Base-by-base conservation (phyloP, 2,888 invertebrate species). In the Drosophila prostipennis region DNA sequence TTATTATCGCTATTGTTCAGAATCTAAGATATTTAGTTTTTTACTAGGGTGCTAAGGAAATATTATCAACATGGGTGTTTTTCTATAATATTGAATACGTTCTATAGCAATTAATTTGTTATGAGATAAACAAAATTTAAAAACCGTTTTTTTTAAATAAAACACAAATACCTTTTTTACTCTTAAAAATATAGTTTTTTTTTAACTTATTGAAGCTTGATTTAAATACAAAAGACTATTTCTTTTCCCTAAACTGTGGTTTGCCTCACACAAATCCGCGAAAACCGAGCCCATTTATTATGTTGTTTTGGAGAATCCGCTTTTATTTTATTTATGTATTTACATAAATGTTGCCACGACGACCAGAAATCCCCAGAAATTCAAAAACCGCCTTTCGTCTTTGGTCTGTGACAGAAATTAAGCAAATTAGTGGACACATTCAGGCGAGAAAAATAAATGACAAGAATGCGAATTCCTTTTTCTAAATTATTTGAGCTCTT, bases 401-500 rank as follows among this genome's bases (percentile, higher is more conserved):
- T 49, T 43, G 29, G 34, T 53, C 46, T 26, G 36, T 82, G 89
- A 72, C 88, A 80, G 59, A 89, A 81, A 78, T 85, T 78, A 79
- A 79, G 77, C 86, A 89, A 82, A 82, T 82, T 87, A 80, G 82
- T 72, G 36, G 59, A 87, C 79, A 79, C 79, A 63, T 80, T 80
- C 48, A 64, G 46, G 37, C 51, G 61, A 23, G 19, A 46, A 69
- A 54, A 65, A 73, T 65, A 54, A 45, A 72, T 65, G 72, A 72
- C 72, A 72, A 74, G 76, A 69, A 69, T 59, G 55, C 49, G 63
- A 63, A 72, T 69, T 78, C 56, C 67, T 72, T 45, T 34, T 34
- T 54, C 32, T 42, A 73, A 80, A 71, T 64, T 61, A 61, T 74
- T 64, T 39, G 16, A 37, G 37, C 37, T 49, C 55, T 49, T 43